Evolutionary conservation across 2,113 vertebrate genomes (phyloP).

Genomic region (Myrmecophaga tridactyla): DNA sequence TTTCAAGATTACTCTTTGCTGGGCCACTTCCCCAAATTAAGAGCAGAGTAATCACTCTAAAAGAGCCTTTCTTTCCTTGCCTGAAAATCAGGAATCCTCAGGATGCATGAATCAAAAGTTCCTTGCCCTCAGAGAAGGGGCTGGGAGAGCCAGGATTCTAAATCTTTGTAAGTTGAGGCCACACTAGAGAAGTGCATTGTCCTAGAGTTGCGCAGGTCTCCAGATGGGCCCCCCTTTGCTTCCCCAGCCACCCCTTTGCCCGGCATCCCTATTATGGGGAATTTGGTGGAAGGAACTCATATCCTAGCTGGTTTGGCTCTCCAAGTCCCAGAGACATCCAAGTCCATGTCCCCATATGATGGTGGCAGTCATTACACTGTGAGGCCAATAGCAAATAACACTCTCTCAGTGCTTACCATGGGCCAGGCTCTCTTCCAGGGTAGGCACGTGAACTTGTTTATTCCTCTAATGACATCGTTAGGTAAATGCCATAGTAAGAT

Average conservation of each 20-base stretch:
- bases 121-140: background rate
- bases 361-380: background rate
- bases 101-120: background rate
- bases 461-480: background rate
- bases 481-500: background rate
- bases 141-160: background rate
- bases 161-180: background rate
- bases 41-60: constrained; percentile 16
- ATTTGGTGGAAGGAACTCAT: background rate
- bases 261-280: background rate
- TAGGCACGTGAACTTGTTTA: background rate
- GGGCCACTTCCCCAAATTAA: constrained; percentile 56
- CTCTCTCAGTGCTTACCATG: no score
- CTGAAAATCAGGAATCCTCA: constrained; percentile 31
- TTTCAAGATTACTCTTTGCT: constrained; percentile 39
- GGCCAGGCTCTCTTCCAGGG: background rate
- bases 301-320: background rate
- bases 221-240: background rate
- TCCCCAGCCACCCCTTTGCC: background rate
- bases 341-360: background rate
- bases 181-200: background rate
- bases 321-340: background rate
- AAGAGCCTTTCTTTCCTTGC: background rate
- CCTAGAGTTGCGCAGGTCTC: background rate
- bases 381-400: background rate